Evolutionary conservation across 2,888 invertebrate genomes (phyloP).

Genomic region (Drosophila borborema): DNA sequence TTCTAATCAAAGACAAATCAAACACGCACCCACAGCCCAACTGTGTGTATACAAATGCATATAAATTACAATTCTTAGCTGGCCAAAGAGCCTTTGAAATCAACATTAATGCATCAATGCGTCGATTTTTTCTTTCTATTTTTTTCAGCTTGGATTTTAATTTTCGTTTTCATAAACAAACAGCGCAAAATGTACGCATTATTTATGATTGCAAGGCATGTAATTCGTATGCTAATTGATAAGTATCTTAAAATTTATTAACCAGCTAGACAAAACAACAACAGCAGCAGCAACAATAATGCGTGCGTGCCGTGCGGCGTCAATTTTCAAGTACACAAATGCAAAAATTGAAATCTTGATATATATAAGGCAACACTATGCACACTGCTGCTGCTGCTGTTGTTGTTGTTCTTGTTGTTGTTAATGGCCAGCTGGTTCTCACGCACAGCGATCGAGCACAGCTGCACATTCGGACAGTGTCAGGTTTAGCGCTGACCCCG

Average conservation of each 20-base stretch:
- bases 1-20: conserved; percentile 72
- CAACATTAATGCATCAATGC: conserved; percentile 70
- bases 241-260: conserved; percentile 82
- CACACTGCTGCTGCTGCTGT: conserved; percentile 16
- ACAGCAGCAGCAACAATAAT: conserved; percentile 46
- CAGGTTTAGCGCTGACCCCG: conserved; percentile 69
- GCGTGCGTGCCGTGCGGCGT: conserved; percentile 76
- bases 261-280: conserved; percentile 58
- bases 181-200: conserved; percentile 76
- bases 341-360: conserved; percentile 79
- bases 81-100: conserved; percentile 46
- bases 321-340: conserved; percentile 78
- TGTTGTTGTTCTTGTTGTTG: conserved; percentile 51
- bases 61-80: conserved; percentile 67
- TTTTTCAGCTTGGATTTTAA: conserved; percentile 34
- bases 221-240: conserved; percentile 82
- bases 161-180: conserved; percentile 55
- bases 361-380: conserved; percentile 68
- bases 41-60: conserved; percentile 64
- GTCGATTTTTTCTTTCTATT: conserved; percentile 23
- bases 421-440: conserved; percentile 72
- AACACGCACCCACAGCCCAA: conserved; percentile 74
- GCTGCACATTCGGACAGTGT: conserved; percentile 71
- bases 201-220: conserved; percentile 83
- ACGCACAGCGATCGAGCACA: conserved; percentile 71